These are phyloP conservation scores for Chelonus insularis DNA, from an alignment of 1,140 invertebrate species.

Conservation along the genomic window DNA sequence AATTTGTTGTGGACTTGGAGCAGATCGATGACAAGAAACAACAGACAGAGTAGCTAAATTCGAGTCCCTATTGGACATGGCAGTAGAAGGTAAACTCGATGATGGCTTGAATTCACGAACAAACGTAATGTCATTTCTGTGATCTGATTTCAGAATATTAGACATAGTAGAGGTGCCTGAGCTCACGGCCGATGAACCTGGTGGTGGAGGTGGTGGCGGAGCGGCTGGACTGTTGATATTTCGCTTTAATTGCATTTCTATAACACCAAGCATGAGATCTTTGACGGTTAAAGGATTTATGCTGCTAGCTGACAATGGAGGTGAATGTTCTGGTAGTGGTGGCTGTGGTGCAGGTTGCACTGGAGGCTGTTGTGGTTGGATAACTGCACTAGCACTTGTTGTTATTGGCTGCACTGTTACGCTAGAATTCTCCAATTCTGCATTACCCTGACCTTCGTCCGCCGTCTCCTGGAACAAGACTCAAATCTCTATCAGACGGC, in stretches of 20 bases:
- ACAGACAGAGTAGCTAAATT: constrained; percentile 71
- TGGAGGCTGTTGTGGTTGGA: constrained; percentile 40
- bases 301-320: constrained; percentile 54
- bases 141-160: constrained; percentile 66
- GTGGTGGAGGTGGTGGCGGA: constrained; percentile 27
- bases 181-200: constrained; percentile 43
- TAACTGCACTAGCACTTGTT: constrained; percentile 30
- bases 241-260: constrained; percentile 73
- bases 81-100: constrained; percentile 44
- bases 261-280: constrained; percentile 75
- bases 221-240: constrained; percentile 60
- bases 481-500: constrained; percentile 57
- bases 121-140: constrained; percentile 61
- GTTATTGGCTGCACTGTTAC: constrained; percentile 45
- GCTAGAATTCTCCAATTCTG: constrained; percentile 51
- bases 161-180: constrained; percentile 68
- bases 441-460: constrained; percentile 71
- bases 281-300: constrained; percentile 69
- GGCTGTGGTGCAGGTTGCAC: constrained; percentile 39
- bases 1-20: constrained; percentile 55
- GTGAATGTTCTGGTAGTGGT: constrained; percentile 56
- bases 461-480: constrained; percentile 73
- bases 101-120: constrained; percentile 59
- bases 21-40: constrained; percentile 57
- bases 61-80: constrained; percentile 58